phyloP scores from a whole-genome alignment of 2,797 vertebrate species.

The Centropyge bicolor region DNA sequence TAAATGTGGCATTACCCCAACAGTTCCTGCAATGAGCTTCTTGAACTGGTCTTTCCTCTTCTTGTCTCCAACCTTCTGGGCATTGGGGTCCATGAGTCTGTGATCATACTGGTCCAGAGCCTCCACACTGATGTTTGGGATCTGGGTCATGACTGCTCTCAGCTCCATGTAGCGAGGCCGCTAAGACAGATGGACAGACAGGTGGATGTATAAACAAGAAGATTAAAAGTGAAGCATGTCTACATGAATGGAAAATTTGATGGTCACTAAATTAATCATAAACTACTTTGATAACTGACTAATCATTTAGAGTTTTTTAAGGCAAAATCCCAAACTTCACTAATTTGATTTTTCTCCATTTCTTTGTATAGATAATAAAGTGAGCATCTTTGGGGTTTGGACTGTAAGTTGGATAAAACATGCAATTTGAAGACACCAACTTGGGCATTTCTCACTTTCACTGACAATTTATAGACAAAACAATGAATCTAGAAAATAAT shows the following conservation, averaged over 20 bases:
- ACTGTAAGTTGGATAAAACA: background rate
- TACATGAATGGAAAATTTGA: background rate
- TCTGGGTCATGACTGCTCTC: conserved; percentile 91
- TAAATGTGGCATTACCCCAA: conserved; percentile 88
- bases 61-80: conserved; percentile 91
- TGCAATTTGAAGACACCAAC: background rate
- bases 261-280: background rate
- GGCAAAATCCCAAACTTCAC: background rate
- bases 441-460: background rate
- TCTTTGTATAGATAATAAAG: background rate
- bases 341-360: background rate
- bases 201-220: background rate
- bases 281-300: background rate
- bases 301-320: background rate
- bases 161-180: conserved; percentile 92
- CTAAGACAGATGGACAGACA: conserved; percentile 75
- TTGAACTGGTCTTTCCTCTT: conserved; percentile 96
- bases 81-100: conserved; percentile 87
- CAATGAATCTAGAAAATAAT: background rate
- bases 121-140: conserved; percentile 92
- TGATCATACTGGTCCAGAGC: conserved; percentile 93
- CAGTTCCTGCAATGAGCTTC: conserved; percentile 93
- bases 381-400: background rate
- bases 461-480: background rate
- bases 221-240: background rate